Conservation (phyloP, 2,113 vertebrate species). For the Benitochromis conjunctus region DNA sequence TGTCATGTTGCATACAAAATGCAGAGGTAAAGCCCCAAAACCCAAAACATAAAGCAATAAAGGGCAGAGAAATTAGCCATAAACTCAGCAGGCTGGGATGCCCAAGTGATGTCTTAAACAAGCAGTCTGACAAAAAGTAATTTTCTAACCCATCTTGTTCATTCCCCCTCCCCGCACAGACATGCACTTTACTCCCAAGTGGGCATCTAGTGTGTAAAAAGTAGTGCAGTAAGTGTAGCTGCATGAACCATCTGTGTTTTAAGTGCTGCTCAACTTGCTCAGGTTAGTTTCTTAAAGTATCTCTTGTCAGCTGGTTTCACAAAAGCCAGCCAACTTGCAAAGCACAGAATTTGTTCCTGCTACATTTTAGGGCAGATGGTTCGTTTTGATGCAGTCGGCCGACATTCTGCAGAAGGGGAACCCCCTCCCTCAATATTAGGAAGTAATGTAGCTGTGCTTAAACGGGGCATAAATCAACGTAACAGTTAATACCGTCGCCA, state of each 20-base stretch:
- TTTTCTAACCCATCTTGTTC: slow-evolving; percentile 8
- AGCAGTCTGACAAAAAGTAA: slow-evolving; percentile 19
- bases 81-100: slow-evolving; percentile 20
- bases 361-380: slow-evolving; percentile 61
- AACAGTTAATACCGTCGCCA: slow-evolving; percentile 59
- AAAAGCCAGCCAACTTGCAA: slow-evolving; percentile 19
- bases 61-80: slow-evolving; percentile 29
- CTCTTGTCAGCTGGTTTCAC: slow-evolving; percentile 35
- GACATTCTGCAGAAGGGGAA: background rate
- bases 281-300: slow-evolving; percentile 38
- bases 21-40: background rate
- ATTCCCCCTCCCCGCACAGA: background rate
- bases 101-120: slow-evolving; percentile 2
- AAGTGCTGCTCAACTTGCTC: slow-evolving; percentile 79
- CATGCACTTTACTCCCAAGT: background rate
- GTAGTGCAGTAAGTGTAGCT: slow-evolving; percentile 51
- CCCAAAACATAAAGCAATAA: slow-evolving; percentile 16
- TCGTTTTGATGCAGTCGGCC: slow-evolving; percentile 37
- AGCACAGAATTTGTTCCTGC: slow-evolving; percentile 47
- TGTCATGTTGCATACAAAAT: background rate
- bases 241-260: slow-evolving; percentile 54
- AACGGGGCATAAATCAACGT: slow-evolving; percentile 67
- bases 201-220: slow-evolving; percentile 31
- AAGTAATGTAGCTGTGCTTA: slow-evolving; percentile 57
- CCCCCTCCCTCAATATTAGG: slow-evolving; percentile 1